phyloP scores from a whole-genome alignment of 1,140 invertebrate species.

The Nasonia longicornis region DNA sequence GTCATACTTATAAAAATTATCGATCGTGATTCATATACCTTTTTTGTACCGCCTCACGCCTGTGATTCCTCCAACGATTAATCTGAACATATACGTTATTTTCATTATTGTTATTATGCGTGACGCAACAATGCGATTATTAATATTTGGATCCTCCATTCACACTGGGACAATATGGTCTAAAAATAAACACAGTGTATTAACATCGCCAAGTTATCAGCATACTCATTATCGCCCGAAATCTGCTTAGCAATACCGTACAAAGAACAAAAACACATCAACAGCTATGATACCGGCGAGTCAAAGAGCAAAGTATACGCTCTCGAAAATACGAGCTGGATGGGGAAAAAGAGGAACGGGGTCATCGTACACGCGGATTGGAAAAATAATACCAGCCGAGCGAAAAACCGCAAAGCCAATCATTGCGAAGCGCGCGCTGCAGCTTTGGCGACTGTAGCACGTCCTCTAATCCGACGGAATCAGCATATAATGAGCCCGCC shows the following conservation, averaged over 20 bases:
- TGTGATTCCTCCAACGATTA: neutral
- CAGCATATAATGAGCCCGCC: neutral
- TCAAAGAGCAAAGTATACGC: too few species aligned
- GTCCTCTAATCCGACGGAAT: neutral
- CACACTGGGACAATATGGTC: too few species aligned
- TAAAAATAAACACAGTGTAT: too few species aligned
- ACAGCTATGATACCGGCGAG: too few species aligned
- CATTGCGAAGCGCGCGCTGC: neutral
- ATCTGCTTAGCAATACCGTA: too few species aligned
- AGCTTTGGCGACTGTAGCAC: neutral
- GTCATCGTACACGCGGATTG: neutral
- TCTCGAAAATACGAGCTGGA: neutral
- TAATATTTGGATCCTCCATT: too few species aligned
- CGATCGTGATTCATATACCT: neutral
- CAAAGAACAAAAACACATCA: too few species aligned
- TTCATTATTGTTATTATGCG: too few species aligned
- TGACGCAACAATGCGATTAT: too few species aligned
- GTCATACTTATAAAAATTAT: neutral
- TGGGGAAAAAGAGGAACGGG: neutral
- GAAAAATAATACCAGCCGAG: neutral
- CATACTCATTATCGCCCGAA: too few species aligned
- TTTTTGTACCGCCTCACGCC: neutral
- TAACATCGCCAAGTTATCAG: too few species aligned
- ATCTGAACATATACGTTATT: too few species aligned
- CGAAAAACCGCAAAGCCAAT: conserved; percentile 11